Percentiles rank a stretch among this genome's conserved stretches.
Conservation (phyloP, 2,888 invertebrate genomes). For the Protophormia terraenovae region DNA sequence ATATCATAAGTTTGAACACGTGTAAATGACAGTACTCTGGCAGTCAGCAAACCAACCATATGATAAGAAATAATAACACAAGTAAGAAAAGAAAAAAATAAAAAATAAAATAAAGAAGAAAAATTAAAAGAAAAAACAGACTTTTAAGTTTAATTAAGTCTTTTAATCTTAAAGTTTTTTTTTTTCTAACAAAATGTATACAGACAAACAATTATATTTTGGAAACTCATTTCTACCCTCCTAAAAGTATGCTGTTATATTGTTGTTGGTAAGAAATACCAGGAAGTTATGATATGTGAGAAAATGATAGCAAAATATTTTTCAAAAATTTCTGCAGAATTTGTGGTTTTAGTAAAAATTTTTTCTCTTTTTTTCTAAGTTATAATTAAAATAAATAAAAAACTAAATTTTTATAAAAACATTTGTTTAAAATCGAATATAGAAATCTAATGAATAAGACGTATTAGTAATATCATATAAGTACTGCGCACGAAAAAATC, state of each 20-base stretch:
- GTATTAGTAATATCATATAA: too few relatives aligned
- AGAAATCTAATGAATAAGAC: too few relatives aligned
- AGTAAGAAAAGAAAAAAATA: background rate
- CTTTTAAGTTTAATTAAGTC: slow-evolving; percentile 49
- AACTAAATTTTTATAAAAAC: too few relatives aligned
- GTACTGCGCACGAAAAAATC: too few relatives aligned
- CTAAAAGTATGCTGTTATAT: background rate
- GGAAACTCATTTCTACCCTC: background rate
- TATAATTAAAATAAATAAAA: too few relatives aligned
- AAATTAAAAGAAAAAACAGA: background rate
- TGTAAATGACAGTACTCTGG: slow-evolving; percentile 45
- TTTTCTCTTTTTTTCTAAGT: too few relatives aligned
- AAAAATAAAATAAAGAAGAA: background rate
- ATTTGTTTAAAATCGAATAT: too few relatives aligned
- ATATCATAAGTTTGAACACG: slow-evolving; percentile 35
- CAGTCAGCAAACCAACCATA: slow-evolving; percentile 22
- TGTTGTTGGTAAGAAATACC: background rate
- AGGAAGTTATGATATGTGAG: too few relatives aligned
- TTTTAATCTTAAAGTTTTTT: slow-evolving; percentile 41
- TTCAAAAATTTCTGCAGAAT: too few relatives aligned
- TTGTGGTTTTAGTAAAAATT: too few relatives aligned
- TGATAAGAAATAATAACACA: slow-evolving; percentile 24
- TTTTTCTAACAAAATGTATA: background rate
- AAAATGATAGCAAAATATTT: too few relatives aligned
- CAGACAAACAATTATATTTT: background rate